Evolutionary conservation across 2,888 invertebrate genomes (phyloP), one percentile per base, ranked within the genome.

Genomic region (Himalopsyche tibetana): DNA sequence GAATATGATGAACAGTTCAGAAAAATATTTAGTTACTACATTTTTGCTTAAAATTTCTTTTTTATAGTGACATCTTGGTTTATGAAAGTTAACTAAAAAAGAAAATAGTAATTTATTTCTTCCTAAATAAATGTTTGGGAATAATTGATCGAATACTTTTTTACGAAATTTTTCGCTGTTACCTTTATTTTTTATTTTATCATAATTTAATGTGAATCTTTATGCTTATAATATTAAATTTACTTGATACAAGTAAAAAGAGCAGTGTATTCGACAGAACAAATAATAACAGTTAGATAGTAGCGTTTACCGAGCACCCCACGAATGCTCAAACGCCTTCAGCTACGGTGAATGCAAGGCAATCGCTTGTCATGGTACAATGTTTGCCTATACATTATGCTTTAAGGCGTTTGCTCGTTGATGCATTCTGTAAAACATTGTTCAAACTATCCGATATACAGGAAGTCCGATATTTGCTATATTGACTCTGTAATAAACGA

Each of bases 361-460:
- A 80, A 80, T 83, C 45, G 83, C 85, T 82, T 55, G 79, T n/a
- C 17, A 9, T 86, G 82, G 63, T 85, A 63, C 28, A 83, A 84
- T 84, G 84, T 87, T 81, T 84, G 74, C 87, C 81, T 63, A 86
- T 51, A 15, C 55, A 12, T 81, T 38, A 45, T 83, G 69, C 45
- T 82, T 79, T 28, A 80, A 74, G 86, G 84, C 83, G 83, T 80
- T 84, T 40, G 19, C 42, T 84, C 55, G 36, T 28, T 74, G 74
- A 74, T 74, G 74, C 74, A 74, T 74, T 74, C 36, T 3, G 28
- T 38, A 19, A 36, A 74, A 36, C 74, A 36, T 74, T 74, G 69
- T 74, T 74, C 36, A 36, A 36, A 36, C 36, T 36, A 19, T 36
- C 11, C 12, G 17, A 15, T 74, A 19, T 74, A 38, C 4, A 28